phyloP scores from a whole-genome alignment of 2,888 invertebrate genomes.

The Scaptomyza tumidula region DNA sequence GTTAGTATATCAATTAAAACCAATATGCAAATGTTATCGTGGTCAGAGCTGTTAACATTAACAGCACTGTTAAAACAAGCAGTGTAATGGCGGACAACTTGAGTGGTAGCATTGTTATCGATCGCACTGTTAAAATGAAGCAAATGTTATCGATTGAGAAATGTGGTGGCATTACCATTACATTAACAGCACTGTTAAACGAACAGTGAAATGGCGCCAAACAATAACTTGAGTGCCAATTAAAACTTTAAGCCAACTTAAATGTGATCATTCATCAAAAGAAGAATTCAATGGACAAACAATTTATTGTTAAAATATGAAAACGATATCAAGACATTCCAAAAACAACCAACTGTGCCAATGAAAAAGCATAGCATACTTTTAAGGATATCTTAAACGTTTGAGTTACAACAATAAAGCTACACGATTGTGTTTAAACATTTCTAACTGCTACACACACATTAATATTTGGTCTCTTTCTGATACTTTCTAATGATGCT shows the following conservation, averaged over 20 bases:
- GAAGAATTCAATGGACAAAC: not conserved
- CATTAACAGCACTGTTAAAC: constrained; percentile 4
- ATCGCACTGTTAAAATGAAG: too few relatives aligned
- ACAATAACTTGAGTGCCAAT: not conserved
- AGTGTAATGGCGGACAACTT: not conserved
- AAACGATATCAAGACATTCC: too few relatives aligned
- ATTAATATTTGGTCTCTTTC: not conserved
- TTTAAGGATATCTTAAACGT: not conserved
- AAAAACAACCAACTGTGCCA: not conserved
- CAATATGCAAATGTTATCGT: constrained; percentile 4
- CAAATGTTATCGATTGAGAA: too few relatives aligned
- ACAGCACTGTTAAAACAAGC: constrained; percentile 2
- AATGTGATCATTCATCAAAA: not conserved
- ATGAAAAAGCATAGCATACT: constrained; percentile 12
- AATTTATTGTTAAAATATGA: not conserved
- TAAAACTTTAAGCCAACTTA: not conserved
- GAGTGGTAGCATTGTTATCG: too few relatives aligned
- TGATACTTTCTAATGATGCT: not conserved
- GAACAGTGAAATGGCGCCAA: not conserved
- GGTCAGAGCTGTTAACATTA: not conserved
- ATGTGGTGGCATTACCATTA: too few relatives aligned
- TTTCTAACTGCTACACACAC: not conserved
- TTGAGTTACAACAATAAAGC: not conserved
- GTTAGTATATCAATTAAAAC: constrained; percentile 3
- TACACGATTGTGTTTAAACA: not conserved